These are phyloP conservation scores for Rhodeus uyekii DNA, from an alignment of 2,797 vertebrate species.

Conservation along the genomic window DNA sequence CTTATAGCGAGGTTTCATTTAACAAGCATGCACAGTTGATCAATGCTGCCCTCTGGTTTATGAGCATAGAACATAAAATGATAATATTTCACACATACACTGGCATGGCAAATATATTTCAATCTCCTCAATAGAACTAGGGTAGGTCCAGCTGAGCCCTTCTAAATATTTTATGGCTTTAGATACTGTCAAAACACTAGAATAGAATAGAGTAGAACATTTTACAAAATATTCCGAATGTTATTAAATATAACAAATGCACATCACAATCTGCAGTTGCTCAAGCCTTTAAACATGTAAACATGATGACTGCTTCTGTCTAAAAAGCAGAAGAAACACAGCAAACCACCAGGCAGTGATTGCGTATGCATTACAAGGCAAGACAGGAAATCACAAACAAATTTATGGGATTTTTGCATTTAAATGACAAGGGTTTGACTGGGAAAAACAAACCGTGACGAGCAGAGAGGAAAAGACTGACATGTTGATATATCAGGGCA, in stretches of 20 bases:
- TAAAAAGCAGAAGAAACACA: not conserved
- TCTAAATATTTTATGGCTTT: slow-evolving; percentile 4
- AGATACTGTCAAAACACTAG: not conserved
- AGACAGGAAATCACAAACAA: slow-evolving; percentile 42
- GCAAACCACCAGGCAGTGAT: slow-evolving; percentile 4
- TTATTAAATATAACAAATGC: not conserved
- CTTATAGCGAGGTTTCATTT: slow-evolving; percentile 21
- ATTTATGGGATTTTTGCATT: slow-evolving; percentile 35
- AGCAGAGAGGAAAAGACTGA: slow-evolving; percentile 24
- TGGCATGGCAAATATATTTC: slow-evolving; percentile 27
- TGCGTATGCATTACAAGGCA: slow-evolving; percentile 33
- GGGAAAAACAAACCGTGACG: slow-evolving; percentile 52
- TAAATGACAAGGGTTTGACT: slow-evolving; percentile 48
- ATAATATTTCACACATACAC: slow-evolving; percentile 21
- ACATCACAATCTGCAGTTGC: not conserved
- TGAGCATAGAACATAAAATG: slow-evolving; percentile 37
- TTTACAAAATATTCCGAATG: not conserved
- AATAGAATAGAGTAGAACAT: not conserved
- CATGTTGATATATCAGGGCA: slow-evolving; percentile 49
- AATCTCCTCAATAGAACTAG: slow-evolving; percentile 18
- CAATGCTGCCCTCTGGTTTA: slow-evolving; percentile 58
- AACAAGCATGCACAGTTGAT: slow-evolving; percentile 44
- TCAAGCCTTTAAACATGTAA: not conserved
- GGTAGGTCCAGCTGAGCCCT: slow-evolving; percentile 37
- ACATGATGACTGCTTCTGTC: not conserved